Percentiles rank a stretch among this genome's conserved stretches.
Conservation (phyloP, 92 coral and sea anemone species). For the Galaxea fascicularis region DNA sequence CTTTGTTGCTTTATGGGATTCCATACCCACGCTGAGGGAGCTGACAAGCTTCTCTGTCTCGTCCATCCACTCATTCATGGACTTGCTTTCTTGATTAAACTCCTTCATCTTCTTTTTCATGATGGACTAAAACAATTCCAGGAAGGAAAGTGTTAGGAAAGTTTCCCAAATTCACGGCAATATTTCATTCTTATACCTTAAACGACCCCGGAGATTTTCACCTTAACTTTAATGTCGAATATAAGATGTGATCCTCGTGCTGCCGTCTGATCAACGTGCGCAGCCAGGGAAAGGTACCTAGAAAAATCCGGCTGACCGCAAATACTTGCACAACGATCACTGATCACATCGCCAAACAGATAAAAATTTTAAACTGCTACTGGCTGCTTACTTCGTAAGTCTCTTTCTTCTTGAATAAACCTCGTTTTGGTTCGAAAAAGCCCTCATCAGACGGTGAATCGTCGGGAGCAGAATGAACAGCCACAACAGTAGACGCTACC, state of each 20-base stretch:
- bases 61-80: conserved; percentile 90
- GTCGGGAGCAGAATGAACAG: conserved; percentile 37
- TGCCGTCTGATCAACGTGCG: too few relatives aligned
- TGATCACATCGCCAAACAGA: too few relatives aligned
- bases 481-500: conserved; percentile 14
- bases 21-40: conserved; percentile 74
- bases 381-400: conserved; percentile 29
- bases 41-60: conserved; percentile 77
- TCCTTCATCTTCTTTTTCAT: conserved; percentile 35
- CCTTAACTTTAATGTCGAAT: too few relatives aligned
- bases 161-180: too few relatives aligned
- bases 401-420: neutral
- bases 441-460: conserved; percentile 30
- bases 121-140: neutral
- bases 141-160: neutral
- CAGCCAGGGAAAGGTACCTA: too few relatives aligned
- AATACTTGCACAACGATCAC: too few relatives aligned
- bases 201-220: too few relatives aligned
- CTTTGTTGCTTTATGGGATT: conserved; percentile 79
- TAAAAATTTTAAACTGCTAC: too few relatives aligned
- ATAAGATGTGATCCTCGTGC: too few relatives aligned
- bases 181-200: too few relatives aligned
- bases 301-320: too few relatives aligned
- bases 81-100: conserved; percentile 20
- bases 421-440: conserved; percentile 37